Conservation (phyloP, 2,113 vertebrate species). For the Ia io region DNA sequence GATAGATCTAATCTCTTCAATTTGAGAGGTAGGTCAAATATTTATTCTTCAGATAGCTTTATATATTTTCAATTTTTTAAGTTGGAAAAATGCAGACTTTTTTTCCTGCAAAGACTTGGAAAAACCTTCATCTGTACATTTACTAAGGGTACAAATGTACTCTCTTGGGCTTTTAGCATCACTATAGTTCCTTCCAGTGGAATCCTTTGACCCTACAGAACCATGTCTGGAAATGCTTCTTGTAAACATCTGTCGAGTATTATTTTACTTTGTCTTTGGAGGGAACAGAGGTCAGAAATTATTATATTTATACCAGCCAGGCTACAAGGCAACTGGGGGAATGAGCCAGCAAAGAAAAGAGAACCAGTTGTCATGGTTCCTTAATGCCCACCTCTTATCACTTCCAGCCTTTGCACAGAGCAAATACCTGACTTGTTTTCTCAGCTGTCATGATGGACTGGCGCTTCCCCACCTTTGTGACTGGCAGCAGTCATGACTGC, state of each 20-base stretch:
- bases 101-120: neutral
- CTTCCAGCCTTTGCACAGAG: neutral
- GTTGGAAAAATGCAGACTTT: neutral
- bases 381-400: neutral
- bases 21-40: neutral
- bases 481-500: neutral
- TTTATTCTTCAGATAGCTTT: slow-evolving; percentile 2
- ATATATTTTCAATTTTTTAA: slow-evolving; percentile 17
- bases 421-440: neutral
- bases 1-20: neutral
- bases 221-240: neutral
- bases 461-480: neutral
- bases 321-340: neutral
- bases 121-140: neutral
- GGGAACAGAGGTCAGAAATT: neutral
- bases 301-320: neutral
- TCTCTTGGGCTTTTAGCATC: neutral
- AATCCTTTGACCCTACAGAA: neutral
- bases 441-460: neutral
- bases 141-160: neutral
- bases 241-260: neutral
- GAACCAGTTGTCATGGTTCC: neutral
- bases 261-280: slow-evolving; percentile 20
- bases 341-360: neutral
- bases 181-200: neutral